Evolutionary conservation across 2,113 vertebrate genomes (phyloP).

Genomic region (Gambusia affinis): DNA sequence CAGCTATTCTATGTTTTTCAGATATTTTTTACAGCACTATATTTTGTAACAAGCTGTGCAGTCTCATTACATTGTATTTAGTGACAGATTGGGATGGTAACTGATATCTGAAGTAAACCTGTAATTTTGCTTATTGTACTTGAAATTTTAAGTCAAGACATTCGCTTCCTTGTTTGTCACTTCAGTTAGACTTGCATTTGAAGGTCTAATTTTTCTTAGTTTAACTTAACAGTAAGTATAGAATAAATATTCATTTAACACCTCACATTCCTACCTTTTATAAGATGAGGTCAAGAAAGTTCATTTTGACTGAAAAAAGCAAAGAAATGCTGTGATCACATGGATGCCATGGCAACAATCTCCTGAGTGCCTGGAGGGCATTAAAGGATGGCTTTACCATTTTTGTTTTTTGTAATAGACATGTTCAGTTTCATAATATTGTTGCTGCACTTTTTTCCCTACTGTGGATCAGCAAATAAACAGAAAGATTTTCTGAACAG

Average conservation of each 20-base stretch:
- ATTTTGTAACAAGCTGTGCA: too few relatives aligned
- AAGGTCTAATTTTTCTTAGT: background rate
- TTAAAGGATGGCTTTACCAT: conserved; percentile 28
- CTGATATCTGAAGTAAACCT: background rate
- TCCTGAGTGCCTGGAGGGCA: conserved; percentile 20
- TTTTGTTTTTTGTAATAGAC: conserved; percentile 8
- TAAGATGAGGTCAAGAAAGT: conserved; percentile 25
- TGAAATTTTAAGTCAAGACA: background rate
- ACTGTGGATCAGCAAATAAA: conserved; percentile 34
- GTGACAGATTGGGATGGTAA: background rate
- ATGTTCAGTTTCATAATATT: conserved; percentile 34
- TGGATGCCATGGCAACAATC: conserved; percentile 18
- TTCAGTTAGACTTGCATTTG: too few relatives aligned
- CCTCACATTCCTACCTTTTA: background rate
- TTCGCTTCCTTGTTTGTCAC: too few relatives aligned
- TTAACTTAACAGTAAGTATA: background rate
- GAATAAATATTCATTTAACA: background rate
- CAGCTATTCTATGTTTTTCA: background rate
- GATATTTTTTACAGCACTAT: too few relatives aligned
- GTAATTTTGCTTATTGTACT: background rate
- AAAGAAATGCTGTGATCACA: conserved; percentile 29
- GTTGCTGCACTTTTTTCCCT: conserved; percentile 38
- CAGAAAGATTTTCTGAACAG: conserved; percentile 6
- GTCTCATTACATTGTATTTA: background rate
- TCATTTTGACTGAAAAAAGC: conserved; percentile 24